Percentiles rank a stretch among this genome's conserved stretches.
Conservation (phyloP, 2,113 vertebrate genomes). For the Sturnira hondurensis region DNA sequence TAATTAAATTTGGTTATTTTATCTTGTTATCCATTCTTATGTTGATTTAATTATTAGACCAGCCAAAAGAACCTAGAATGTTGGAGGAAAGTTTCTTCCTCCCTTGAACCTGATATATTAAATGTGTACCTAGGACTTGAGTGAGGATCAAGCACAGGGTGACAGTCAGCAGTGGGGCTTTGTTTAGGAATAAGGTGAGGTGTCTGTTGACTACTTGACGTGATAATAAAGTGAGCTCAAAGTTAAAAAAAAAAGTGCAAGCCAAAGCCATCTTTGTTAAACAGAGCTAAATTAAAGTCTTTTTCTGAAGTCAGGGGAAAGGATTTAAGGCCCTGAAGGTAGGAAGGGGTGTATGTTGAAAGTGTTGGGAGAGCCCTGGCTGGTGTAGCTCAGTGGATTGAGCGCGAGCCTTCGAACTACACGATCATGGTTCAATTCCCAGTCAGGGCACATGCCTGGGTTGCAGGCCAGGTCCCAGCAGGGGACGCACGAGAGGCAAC, state of each 20-base stretch:
- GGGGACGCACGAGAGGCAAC: no score
- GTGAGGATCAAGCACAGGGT: not conserved
- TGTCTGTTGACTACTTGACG: not conserved
- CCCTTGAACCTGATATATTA: not conserved
- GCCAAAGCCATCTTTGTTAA: not conserved
- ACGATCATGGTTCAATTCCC: no score
- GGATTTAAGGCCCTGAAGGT: not conserved
- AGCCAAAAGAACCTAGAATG: not conserved
- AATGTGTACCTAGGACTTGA: not conserved
- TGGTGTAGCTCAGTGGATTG: no score
- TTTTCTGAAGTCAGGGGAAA: not conserved
- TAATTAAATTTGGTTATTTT: not conserved
- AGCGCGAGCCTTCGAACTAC: no score
- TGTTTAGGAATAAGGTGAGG: not conserved
- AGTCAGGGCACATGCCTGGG: no score
- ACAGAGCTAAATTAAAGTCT: not conserved
- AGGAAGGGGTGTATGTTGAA: not conserved
- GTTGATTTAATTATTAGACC: not conserved
- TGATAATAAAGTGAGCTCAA: slow-evolving; percentile 3
- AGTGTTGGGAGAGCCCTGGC: not conserved
- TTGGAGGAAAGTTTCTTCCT: not conserved
- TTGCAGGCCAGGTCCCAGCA: no score
- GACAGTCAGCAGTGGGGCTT: not conserved
- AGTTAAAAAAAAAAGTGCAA: not conserved
- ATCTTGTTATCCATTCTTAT: not conserved